Evolutionary conservation across 2,888 invertebrate species (phyloP).

Genomic region (Laspeyria flexula): DNA sequence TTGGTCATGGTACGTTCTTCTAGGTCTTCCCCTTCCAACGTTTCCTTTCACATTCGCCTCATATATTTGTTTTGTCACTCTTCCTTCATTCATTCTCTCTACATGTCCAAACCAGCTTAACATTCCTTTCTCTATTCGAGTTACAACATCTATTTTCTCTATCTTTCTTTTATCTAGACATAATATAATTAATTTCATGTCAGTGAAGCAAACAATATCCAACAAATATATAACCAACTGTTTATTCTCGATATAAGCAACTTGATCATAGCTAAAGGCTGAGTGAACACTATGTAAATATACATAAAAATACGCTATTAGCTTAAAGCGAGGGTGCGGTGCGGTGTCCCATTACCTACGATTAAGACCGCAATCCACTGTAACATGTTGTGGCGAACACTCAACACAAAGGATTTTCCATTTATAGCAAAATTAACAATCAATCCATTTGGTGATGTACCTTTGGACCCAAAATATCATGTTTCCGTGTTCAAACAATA

Average conservation of each 20-base stretch:
- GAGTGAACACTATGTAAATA: slow-evolving; percentile 10
- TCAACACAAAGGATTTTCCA: background rate
- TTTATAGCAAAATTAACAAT: background rate
- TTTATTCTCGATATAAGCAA: slow-evolving; percentile 1
- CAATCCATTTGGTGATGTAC: background rate
- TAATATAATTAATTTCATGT: too few relatives aligned
- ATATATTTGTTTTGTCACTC: too few relatives aligned
- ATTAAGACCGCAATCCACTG: slow-evolving; percentile 16
- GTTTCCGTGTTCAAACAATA: too few relatives aligned
- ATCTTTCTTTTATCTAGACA: too few relatives aligned
- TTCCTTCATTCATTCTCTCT: too few relatives aligned
- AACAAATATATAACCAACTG: background rate
- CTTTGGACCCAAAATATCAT: too few relatives aligned
- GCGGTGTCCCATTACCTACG: slow-evolving; percentile 18
- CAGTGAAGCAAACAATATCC: background rate
- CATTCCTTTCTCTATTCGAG: too few relatives aligned
- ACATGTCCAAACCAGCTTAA: too few relatives aligned
- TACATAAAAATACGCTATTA: slow-evolving; percentile 20
- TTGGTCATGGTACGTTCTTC: too few relatives aligned
- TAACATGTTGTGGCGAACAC: background rate
- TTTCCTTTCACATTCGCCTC: too few relatives aligned
- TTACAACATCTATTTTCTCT: too few relatives aligned
- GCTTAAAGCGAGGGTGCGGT: slow-evolving; percentile 8
- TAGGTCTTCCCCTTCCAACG: too few relatives aligned
- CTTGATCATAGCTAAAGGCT: slow-evolving; percentile 19